phyloP scores from a whole-genome alignment of 2,888 invertebrate species.

The Andrena praecox region DNA sequence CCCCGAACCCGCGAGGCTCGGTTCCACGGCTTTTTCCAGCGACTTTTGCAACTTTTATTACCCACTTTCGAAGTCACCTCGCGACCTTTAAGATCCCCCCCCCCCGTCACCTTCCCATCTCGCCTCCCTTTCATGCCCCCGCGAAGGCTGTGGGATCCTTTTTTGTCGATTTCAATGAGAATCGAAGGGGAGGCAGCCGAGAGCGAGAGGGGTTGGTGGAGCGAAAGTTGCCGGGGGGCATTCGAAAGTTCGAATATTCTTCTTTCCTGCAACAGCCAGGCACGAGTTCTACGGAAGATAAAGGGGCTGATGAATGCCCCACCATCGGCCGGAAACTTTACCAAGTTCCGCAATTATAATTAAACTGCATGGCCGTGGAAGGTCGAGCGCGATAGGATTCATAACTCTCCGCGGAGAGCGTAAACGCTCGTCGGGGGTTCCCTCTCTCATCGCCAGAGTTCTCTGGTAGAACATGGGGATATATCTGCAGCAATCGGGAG shows the following conservation, averaged over 20 bases:
- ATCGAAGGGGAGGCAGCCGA: background rate
- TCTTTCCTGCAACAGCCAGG: constrained; percentile 54
- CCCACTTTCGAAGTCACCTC: constrained; percentile 71
- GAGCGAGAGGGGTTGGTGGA: background rate
- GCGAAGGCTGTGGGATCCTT: constrained; percentile 39
- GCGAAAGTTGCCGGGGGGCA: constrained; percentile 49
- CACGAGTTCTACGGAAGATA: constrained; percentile 59
- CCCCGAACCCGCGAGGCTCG: background rate
- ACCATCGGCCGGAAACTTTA: constrained; percentile 34
- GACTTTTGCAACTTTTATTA: constrained; percentile 70
- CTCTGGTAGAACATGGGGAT: background rate
- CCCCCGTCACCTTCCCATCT: constrained; percentile 37
- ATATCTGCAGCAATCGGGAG: too few species aligned
- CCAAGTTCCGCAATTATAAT: constrained; percentile 67
- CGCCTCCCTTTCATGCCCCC: constrained; percentile 22
- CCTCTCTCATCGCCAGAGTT: background rate
- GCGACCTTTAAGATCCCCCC: constrained; percentile 66
- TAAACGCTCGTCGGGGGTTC: constrained; percentile 4
- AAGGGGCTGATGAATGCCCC: constrained; percentile 64
- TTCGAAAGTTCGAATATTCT: constrained; percentile 64
- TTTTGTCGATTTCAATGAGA: constrained; percentile 48
- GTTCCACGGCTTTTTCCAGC: constrained; percentile 30
- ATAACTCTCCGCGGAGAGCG: constrained; percentile 28
- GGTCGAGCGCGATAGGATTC: constrained; percentile 51
- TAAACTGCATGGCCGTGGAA: constrained; percentile 54